phyloP scores from a whole-genome alignment of 1,140 invertebrate genomes.

The Telenomus remus region DNA sequence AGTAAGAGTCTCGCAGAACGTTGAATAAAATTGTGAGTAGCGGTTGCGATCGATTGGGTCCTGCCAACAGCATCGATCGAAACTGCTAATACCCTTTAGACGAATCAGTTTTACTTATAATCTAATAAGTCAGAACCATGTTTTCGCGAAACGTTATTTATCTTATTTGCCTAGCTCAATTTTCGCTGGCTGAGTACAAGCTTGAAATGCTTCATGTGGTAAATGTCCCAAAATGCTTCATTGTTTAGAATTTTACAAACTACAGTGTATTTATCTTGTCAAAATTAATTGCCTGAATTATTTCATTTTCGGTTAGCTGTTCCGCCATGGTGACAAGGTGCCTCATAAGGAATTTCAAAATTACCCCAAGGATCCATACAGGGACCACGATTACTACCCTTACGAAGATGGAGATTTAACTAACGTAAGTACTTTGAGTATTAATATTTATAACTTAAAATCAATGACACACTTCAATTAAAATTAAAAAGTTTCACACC shows the following conservation, averaged over 20 bases:
- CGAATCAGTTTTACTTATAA: conserved; percentile 13
- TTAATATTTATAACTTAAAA: too few species aligned
- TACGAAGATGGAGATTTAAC: conserved; percentile 72
- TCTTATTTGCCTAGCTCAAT: conserved; percentile 26
- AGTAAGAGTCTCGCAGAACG: conserved; percentile 59
- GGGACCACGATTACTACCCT: conserved; percentile 69
- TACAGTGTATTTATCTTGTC: too few species aligned
- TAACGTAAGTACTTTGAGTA: conserved; percentile 67
- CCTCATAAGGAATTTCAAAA: conserved; percentile 71
- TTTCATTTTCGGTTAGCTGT: conserved; percentile 69
- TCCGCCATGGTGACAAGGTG: conserved; percentile 73
- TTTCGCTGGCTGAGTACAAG: conserved; percentile 55
- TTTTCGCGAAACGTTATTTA: conserved; percentile 38
- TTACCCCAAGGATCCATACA: conserved; percentile 73
- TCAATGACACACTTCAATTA: too few species aligned
- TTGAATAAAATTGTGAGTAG: conserved; percentile 60
- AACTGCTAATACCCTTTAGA: background rate
- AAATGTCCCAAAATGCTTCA: conserved; percentile 47
- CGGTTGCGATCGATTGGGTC: conserved; percentile 52
- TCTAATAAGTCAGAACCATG: conserved; percentile 32
- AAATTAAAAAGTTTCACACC: too few species aligned
- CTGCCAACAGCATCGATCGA: conserved; percentile 39
- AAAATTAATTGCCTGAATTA: too few species aligned
- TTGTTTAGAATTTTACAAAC: too few species aligned
- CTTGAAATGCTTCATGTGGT: conserved; percentile 68